Evolutionary conservation across 2,797 vertebrate species (phyloP).

Genomic region (Morelia viridis): DNA sequence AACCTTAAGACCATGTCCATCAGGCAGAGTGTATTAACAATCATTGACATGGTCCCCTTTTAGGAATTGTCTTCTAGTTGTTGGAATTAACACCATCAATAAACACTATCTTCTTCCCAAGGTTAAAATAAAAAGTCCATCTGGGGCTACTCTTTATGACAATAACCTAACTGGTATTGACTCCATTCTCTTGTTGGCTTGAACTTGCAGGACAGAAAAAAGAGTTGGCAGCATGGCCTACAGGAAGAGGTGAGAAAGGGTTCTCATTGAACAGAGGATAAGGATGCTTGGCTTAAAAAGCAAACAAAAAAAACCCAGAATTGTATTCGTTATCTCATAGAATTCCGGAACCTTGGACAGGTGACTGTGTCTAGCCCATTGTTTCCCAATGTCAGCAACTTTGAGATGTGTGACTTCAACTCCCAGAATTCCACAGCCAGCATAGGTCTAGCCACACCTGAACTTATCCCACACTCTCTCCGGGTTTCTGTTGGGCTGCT

Average conservation of each 20-base stretch:
- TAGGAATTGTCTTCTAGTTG: background rate
- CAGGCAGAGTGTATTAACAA: background rate
- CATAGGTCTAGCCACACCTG: no score
- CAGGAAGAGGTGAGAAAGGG: background rate
- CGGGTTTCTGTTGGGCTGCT: no score
- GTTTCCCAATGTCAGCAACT: no score
- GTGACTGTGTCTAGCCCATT: no score
- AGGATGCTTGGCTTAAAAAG: no score
- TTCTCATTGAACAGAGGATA: background rate
- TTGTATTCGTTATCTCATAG: no score
- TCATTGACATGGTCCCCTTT: background rate
- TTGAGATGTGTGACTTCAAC: no score
- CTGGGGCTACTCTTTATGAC: background rate
- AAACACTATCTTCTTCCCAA: background rate
- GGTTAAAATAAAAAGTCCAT: background rate
- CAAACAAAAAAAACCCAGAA: no score
- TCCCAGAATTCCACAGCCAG: no score
- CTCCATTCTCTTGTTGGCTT: background rate
- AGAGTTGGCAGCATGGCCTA: background rate
- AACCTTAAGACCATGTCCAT: background rate
- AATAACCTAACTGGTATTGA: background rate
- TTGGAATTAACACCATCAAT: no score
- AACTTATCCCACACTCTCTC: no score
- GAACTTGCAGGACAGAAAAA: background rate
- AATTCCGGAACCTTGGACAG: no score